Percentiles rank a stretch among this genome's conserved stretches.
Conservation (phyloP, 1,140 invertebrate genomes). For the Drosophila bifasciata region DNA sequence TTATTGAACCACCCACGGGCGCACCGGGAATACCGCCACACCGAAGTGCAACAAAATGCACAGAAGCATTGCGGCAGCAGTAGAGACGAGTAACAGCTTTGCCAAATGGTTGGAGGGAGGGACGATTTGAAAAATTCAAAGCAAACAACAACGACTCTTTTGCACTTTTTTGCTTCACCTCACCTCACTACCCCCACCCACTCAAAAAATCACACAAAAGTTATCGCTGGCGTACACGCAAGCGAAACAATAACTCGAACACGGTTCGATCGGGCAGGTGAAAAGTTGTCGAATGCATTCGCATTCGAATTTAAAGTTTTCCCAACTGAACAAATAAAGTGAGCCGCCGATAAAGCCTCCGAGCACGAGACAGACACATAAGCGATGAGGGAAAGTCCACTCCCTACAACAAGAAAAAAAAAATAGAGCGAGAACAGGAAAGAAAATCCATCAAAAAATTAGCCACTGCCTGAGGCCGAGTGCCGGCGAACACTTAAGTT, state of each 20-base stretch:
- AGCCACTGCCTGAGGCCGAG: conserved; percentile 48
- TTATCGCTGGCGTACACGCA: conserved; percentile 41
- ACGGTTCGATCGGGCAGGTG: conserved; percentile 23
- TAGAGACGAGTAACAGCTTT: conserved; percentile 52
- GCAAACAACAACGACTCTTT: conserved; percentile 56
- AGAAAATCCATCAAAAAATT: conserved; percentile 70
- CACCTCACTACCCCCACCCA: conserved; percentile 14
- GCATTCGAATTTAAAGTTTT: conserved; percentile 24
- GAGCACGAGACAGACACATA: not conserved
- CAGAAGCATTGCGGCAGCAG: conserved; percentile 42
- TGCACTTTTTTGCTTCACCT: conserved; percentile 38
- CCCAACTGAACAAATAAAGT: conserved; percentile 14
- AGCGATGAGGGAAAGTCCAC: not conserved
- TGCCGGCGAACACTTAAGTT: conserved; percentile 48
- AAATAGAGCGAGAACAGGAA: conserved; percentile 24
- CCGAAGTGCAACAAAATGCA: conserved; percentile 71
- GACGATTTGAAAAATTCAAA: conserved; percentile 74
- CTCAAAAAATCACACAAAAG: conserved; percentile 68
- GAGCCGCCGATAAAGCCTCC: not conserved
- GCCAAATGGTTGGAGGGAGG: conserved; percentile 58
- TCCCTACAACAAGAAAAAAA: not conserved
- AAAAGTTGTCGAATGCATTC: conserved; percentile 10
- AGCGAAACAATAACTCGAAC: conserved; percentile 42
- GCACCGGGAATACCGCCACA: conserved; percentile 4
- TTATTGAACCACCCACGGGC: conserved; percentile 34